Evolutionary conservation across 2,113 vertebrate species (phyloP).

Genomic region (Zosterops lateralis): DNA sequence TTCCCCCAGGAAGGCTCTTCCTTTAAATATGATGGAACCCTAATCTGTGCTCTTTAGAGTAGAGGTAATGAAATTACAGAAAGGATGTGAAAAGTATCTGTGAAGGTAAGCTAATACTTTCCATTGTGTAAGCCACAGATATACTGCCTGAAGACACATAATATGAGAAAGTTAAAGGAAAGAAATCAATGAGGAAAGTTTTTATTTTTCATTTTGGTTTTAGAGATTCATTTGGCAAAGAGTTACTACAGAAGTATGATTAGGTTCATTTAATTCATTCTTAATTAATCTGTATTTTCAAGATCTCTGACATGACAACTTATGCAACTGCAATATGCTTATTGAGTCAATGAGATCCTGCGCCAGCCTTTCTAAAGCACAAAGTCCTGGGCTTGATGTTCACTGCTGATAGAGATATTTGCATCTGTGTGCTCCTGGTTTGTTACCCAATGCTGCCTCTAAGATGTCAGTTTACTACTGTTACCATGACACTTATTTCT

Average conservation of each 20-base stretch:
- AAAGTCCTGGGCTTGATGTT: background rate
- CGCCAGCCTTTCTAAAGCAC: background rate
- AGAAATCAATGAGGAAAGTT: slow-evolving; percentile 53
- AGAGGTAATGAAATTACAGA: slow-evolving; percentile 68
- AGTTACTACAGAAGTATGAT: slow-evolving; percentile 21
- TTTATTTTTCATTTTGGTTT: slow-evolving; percentile 50
- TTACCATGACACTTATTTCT: background rate
- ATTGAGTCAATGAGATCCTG: background rate
- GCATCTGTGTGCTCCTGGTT: background rate
- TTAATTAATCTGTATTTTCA: background rate
- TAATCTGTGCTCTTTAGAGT: slow-evolving; percentile 56
- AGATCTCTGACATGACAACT: background rate
- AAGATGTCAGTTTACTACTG: background rate
- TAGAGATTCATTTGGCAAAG: slow-evolving; percentile 35
- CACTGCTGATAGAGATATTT: background rate
- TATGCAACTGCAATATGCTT: background rate
- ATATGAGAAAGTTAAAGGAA: slow-evolving; percentile 61
- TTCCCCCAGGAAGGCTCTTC: slow-evolving; percentile 2
- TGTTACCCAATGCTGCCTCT: slow-evolving; percentile 1
- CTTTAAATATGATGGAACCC: slow-evolving; percentile 49
- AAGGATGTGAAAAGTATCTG: slow-evolving; percentile 69
- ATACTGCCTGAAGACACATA: slow-evolving; percentile 49
- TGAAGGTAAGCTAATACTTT: slow-evolving; percentile 63
- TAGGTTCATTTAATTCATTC: background rate
- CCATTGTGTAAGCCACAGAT: slow-evolving; percentile 58